phyloP scores from a whole-genome alignment of 2,113 vertebrate genomes.

The Cinclus mexicanus region DNA sequence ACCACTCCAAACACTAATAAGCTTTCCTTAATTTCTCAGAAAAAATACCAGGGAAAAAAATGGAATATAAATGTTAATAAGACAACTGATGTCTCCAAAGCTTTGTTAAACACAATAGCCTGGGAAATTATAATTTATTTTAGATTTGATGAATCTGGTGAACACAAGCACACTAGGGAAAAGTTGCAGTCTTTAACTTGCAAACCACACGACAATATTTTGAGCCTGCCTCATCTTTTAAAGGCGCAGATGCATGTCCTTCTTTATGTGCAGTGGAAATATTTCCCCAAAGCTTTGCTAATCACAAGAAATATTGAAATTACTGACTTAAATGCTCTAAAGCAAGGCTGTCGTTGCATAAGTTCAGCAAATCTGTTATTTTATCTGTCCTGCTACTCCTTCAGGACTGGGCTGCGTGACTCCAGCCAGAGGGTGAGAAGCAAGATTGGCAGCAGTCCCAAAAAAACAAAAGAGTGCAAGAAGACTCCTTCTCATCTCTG shows the following conservation, averaged over 20 bases:
- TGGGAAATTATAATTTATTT: slow-evolving; percentile 63
- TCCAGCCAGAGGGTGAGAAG: background rate
- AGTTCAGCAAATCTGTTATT: background rate
- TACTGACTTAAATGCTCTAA: background rate
- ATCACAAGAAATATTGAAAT: slow-evolving; percentile 15
- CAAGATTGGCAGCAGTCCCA: background rate
- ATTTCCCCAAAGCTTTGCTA: slow-evolving; percentile 47
- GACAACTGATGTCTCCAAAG: slow-evolving; percentile 61
- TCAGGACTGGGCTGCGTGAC: background rate
- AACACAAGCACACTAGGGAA: slow-evolving; percentile 35
- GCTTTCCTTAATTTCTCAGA: slow-evolving; percentile 65
- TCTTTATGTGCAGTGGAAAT: background rate
- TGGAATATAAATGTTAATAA: slow-evolving; percentile 75
- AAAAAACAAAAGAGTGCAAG: background rate
- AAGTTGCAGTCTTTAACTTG: slow-evolving; percentile 30
- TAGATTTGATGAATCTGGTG: slow-evolving; percentile 45
- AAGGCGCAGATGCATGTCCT: slow-evolving; percentile 20
- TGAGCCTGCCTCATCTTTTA: slow-evolving; percentile 37
- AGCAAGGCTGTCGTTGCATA: background rate
- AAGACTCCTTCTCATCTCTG: background rate
- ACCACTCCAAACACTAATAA: slow-evolving; percentile 63
- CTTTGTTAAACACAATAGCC: slow-evolving; percentile 65
- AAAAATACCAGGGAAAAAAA: slow-evolving; percentile 67
- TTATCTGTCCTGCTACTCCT: background rate
- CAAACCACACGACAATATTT: slow-evolving; percentile 39